Base-by-base conservation (phyloP, 2,888 invertebrate species). In the Athalia cordata region DNA sequence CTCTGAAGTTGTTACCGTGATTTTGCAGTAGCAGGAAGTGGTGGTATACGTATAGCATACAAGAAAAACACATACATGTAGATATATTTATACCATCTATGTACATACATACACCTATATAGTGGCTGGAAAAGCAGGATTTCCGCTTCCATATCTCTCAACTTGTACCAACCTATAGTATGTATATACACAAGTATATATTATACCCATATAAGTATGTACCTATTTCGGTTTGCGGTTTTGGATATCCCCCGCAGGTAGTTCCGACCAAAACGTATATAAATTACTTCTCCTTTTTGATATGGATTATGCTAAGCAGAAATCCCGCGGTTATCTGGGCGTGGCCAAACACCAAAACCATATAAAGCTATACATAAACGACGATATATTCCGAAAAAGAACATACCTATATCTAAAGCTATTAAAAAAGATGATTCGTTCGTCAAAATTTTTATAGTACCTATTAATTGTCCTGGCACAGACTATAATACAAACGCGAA, bases 241-340 rank as follows among this genome's bases (percentile, higher is more conserved):
- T 68, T 11, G 29, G 68, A 55, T 68, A 29, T 55, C 9, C 62
- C 52, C 52, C 43, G 13, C 49, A n/a, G 68, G n/a, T 68, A 66
- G 47, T 66, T 66, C 49, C 49, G 49, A 49, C 66, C 66, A 49
- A 13, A 66, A 49, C 49, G 49, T 66, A 66, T 66, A 66, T 49
- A 66, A 29, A 29, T 29, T 29, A 29, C 29, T 29, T 29, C 66
- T 66, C 66, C 66, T 66, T 66, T 29, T 66, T 66, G 49, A 66
- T 66, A 66, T 7, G 49, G 66, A 66, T 66, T 66, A 66, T 66
- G 66, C 66, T 66, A 66, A 66, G 66, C 66, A 66, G 47, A 66
- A 49, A 29, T 29, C 29, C 66, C 66, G 66, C 47, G 66, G 29
- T 29, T 29, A 29, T 29, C 29, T 29, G 29, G 29, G 29, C 29